Evolutionary conservation across 1,140 invertebrate genomes (phyloP), one percentile per base, ranked within the genome.

Genomic region (Micrasema minimum): DNA sequence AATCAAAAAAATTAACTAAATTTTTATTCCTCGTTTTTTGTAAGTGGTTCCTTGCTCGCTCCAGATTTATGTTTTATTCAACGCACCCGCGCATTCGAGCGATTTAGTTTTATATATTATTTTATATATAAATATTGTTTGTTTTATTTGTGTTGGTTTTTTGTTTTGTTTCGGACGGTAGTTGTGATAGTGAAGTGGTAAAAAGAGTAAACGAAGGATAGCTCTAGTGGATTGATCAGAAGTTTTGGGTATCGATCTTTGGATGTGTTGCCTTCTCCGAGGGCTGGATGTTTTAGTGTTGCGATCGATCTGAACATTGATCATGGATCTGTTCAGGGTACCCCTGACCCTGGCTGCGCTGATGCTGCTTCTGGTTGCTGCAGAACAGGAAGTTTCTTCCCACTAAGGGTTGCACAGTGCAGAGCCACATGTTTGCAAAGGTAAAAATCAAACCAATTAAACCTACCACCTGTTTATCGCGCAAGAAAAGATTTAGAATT

Each of bases 381-480:
- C 69, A 6, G 73, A 75, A 46, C 73, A 88, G 82, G 88, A 89
- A 78, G 87, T 89, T 62, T 89, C 87, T 51, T 89, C 88, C 89
- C 89, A 20, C 80, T 90, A 61, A 85, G 88, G 72, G 88, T 90
- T 66, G 89, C 89, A 55, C 88, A 89, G 77, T 90, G 89, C 78
- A 80, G 89, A 78, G 88, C 88, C 51, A 88, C 87, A 69, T 90
- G 89, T 81, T 84, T 90, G 72, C 86, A 88, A 85, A 87, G 88
- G 89, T 90, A 84, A 53, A 26, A 53, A 51, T n/a, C n/a, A 38
- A 38, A 38, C 5, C 37, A 38, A 12, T 38, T 5, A 38, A 38
- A 38, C 12, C 12, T 38, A 6, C 37, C 37, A 38, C 37, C 37
- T 38, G 37, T 38, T 38, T 38, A 38, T n/a, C n/a, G n/a, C n/a